Conservation (phyloP, 2,797 vertebrate species). For the Ctenochaetus hawaiiensis region DNA sequence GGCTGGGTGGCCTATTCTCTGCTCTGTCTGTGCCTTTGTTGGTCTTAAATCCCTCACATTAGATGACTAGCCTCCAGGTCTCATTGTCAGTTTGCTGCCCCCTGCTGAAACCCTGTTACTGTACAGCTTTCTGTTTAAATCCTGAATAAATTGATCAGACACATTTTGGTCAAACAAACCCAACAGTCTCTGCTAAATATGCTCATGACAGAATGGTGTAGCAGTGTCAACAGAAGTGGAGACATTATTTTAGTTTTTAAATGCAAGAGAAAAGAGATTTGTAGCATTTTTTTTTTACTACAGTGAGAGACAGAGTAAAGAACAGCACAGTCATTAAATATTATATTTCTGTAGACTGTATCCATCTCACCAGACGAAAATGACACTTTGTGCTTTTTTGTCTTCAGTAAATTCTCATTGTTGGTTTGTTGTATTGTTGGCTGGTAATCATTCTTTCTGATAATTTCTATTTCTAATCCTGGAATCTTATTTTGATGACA, state of each 20-base stretch:
- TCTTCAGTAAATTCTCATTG: not conserved
- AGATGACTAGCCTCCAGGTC: not conserved
- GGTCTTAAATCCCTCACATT: constrained; percentile 39
- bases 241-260: not conserved
- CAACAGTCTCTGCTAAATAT: not conserved
- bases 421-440: not conserved
- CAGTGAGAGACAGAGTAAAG: no score
- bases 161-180: not conserved
- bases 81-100: constrained; percentile 17
- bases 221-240: not conserved
- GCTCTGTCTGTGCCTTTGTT: constrained; percentile 62
- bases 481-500: constrained; percentile 9
- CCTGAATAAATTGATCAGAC: not conserved
- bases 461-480: not conserved
- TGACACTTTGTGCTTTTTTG: not conserved
- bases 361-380: not conserved
- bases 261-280: not conserved
- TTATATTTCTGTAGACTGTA: not conserved
- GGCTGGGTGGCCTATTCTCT: constrained; percentile 71
- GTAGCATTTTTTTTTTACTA: no score
- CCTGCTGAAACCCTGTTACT: constrained; percentile 2
- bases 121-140: not conserved
- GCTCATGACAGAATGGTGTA: not conserved
- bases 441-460: not conserved
- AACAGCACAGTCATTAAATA: not conserved